Percentiles rank a stretch among this genome's conserved stretches.
Evolutionary conservation across 2,888 invertebrate species (phyloP).

Genomic region (Caenorhabditis wallacei): DNA sequence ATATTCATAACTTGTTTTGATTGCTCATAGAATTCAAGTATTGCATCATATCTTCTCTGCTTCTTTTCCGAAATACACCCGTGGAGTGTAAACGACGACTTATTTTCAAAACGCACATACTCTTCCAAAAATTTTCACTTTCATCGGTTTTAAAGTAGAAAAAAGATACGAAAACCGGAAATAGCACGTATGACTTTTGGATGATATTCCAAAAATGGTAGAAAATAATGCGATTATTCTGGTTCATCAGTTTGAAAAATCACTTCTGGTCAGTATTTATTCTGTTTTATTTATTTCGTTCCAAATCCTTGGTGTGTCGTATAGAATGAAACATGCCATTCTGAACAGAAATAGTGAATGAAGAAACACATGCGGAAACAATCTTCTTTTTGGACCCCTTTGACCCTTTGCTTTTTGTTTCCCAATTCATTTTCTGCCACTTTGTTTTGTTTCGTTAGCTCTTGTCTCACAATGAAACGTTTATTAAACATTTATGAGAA

Average conservation of each 20-base stretch:
- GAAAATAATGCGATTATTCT: constrained; percentile 59
- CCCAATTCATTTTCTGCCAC: constrained; percentile 6
- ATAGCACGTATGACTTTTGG: constrained; percentile 22
- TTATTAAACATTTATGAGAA: constrained; percentile 39
- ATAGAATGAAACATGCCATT: neutral
- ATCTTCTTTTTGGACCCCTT: constrained; percentile 20
- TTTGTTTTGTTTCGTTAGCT: constrained; percentile 24
- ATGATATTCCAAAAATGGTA: constrained; percentile 27
- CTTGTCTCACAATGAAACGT: constrained; percentile 5
- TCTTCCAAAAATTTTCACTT: constrained; percentile 2
- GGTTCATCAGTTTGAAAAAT: constrained; percentile 49
- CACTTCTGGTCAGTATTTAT: constrained; percentile 3
- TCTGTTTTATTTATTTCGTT: constrained; percentile 4
- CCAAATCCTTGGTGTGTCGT: neutral
- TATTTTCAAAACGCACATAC: constrained; percentile 7
- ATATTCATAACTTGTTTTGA: constrained; percentile 24
- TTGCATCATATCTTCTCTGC: constrained; percentile 34
- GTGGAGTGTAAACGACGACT: neutral
- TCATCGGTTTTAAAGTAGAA: neutral
- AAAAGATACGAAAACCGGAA: constrained; percentile 4
- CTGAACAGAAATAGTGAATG: neutral
- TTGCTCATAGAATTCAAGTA: constrained; percentile 20
- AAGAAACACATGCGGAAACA: constrained; percentile 30
- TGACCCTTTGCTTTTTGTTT: neutral
- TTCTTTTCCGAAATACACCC: constrained; percentile 5